These are phyloP conservation scores for Columba livia DNA, from an alignment of 2,113 vertebrate species.

Conservation along the genomic window DNA sequence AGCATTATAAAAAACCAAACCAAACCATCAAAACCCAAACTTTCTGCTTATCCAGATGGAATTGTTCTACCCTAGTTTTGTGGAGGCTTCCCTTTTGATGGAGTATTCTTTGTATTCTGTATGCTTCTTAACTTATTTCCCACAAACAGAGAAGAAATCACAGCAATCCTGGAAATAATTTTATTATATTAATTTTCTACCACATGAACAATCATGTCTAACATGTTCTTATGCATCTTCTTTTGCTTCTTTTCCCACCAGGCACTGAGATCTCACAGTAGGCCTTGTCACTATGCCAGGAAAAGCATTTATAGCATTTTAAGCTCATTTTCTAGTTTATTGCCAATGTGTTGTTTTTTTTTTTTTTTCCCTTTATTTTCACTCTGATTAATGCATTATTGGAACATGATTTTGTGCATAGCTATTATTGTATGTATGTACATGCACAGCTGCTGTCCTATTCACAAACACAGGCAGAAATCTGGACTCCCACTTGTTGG, in stretches of 20 bases:
- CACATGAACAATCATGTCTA: neutral
- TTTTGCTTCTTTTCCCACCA: neutral
- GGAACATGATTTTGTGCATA: neutral
- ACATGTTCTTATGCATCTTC: neutral
- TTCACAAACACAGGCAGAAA: neutral
- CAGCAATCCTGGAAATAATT: neutral
- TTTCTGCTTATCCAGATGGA: neutral
- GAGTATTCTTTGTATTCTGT: neutral
- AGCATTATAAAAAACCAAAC: neutral
- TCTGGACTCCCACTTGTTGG: neutral
- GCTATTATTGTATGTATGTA: neutral
- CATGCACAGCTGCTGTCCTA: neutral
- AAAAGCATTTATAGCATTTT: neutral
- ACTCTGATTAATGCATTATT: neutral
- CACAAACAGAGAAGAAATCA: neutral
- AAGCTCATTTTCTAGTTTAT: neutral
- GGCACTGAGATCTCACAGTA: neutral
- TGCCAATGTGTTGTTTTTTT: neutral
- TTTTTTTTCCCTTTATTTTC: neutral
- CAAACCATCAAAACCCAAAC: neutral
- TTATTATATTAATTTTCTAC: neutral
- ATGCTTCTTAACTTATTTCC: neutral
- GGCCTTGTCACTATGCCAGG: neutral
- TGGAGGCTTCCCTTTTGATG: neutral
- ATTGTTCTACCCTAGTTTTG: neutral